phyloP scores from a whole-genome alignment of 2,888 invertebrate species.

The Drosophila seclusa region DNA sequence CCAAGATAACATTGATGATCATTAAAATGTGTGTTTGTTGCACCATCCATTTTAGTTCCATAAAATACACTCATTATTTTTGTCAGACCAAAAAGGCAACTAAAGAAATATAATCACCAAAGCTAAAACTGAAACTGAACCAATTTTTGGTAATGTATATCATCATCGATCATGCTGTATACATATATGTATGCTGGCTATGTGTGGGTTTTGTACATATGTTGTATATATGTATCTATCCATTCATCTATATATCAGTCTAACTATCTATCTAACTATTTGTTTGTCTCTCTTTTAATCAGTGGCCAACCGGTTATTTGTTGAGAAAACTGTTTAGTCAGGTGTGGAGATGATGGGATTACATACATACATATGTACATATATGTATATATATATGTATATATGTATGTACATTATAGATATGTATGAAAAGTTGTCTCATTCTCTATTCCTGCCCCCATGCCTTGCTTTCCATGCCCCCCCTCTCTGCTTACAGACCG shows the following conservation, averaged over 20 bases:
- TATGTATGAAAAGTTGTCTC: slow-evolving; percentile 31
- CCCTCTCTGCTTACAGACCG: slow-evolving; percentile 32
- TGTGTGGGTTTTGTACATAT: neutral
- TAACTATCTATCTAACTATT: neutral
- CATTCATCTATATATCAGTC: neutral
- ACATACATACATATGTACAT: neutral
- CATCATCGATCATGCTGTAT: neutral
- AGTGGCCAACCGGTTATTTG: slow-evolving; percentile 20
- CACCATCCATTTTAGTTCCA: neutral
- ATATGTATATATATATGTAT: neutral
- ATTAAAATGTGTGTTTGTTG: neutral
- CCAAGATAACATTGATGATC: neutral
- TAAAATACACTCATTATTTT: neutral
- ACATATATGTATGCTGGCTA: neutral
- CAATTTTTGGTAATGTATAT: neutral
- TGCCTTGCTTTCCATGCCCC: neutral
- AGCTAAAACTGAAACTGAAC: neutral
- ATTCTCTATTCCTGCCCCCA: neutral
- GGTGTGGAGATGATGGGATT: slow-evolving; percentile 15
- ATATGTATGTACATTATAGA: neutral
- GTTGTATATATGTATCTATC: neutral
- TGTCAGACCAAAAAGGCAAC: neutral
- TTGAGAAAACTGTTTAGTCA: slow-evolving; percentile 40
- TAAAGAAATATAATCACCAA: neutral
- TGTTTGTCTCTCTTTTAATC: neutral